phyloP scores from a whole-genome alignment of 1,140 invertebrate genomes.

The Rhynchophorus ferrugineus region DNA sequence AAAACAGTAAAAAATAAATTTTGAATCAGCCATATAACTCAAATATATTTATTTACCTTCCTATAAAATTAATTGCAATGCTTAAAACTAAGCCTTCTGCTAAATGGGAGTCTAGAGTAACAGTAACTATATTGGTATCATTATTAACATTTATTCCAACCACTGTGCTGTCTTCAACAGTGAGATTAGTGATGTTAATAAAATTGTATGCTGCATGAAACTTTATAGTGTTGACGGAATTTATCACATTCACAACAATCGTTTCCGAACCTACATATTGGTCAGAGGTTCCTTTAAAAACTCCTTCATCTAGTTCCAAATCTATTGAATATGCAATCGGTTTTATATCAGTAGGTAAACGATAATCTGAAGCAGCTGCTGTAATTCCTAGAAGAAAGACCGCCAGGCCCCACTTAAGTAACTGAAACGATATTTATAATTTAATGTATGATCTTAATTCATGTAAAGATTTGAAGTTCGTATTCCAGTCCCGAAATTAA shows the following conservation, averaged over 20 bases:
- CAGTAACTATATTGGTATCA: slow-evolving; percentile 16
- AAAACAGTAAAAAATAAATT: too few species aligned
- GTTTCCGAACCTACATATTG: slow-evolving; percentile 8
- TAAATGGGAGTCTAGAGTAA: neutral
- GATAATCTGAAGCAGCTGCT: slow-evolving; percentile 37
- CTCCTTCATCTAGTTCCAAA: slow-evolving; percentile 4
- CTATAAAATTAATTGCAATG: neutral
- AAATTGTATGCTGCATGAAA: slow-evolving; percentile 17
- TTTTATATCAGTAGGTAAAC: slow-evolving; percentile 67
- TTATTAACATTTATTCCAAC: too few species aligned
- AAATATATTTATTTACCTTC: slow-evolving; percentile 1
- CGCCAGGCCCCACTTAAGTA: too few species aligned
- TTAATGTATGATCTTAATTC: too few species aligned
- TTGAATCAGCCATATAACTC: neutral
- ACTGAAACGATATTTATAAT: too few species aligned
- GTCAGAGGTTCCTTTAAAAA: slow-evolving; percentile 7
- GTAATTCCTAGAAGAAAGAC: neutral
- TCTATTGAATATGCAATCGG: slow-evolving; percentile 73
- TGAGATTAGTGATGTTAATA: slow-evolving; percentile 9
- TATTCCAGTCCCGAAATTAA: too few species aligned
- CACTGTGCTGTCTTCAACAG: slow-evolving; percentile 1
- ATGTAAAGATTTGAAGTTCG: too few species aligned
- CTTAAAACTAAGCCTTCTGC: too few species aligned
- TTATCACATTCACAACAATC: slow-evolving; percentile 1
- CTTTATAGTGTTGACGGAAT: neutral